Evolutionary conservation across 92 coral and sea anemone genomes (phyloP), one percentile per base, ranked within the genome.

Genomic region (Meandrina meandrites): DNA sequence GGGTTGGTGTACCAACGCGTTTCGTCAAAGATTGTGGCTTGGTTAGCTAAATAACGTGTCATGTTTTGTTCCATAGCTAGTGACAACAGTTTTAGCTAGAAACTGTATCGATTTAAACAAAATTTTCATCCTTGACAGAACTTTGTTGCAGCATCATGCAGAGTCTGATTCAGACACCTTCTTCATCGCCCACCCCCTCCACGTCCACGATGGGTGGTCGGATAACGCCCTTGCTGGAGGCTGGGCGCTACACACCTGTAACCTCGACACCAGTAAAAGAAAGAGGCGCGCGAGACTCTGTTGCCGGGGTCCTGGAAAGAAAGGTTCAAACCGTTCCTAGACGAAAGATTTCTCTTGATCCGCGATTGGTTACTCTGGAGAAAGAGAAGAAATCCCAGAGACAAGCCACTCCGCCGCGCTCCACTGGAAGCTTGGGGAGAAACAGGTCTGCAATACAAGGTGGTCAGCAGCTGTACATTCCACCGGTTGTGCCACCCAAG

Each of bases 401-500:
- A n/a, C 93, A 87, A 50, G 56, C 94, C 1, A 74, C 85, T 51
- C 84, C 93, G 3, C 76, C 91, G 53, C 81, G 81, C 8, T 24
- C 85, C n/a, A 35, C 67, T 19, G 91, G 82, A 64, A 88, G 89
- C 71, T 74, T 89, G 58, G 90, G 91, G 54, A 86, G 94, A 12
- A 86, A 78, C 86, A 54, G 50, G 48, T 13, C 81, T 32, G 86
- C 78, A 34, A 4, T 42, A 17, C 66, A 36, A 18, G 88, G 82
- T 75, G 94, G 80, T 76, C 93, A 88, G 90, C 88, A 81, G 89
- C 70, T 81, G 56, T 94, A 84, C 56, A 57, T 93, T 47, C 98
- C 96, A 0, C 98, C 98, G 15, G 85, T 82, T n/a, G 88, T 91
- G 86, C 92, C 98, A 47, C 99, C 99, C 7, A 84, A 92, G 22